These are phyloP conservation scores for Gadus chalcogrammus DNA, from an alignment of 2,113 vertebrate species.

Conservation along the genomic window DNA sequence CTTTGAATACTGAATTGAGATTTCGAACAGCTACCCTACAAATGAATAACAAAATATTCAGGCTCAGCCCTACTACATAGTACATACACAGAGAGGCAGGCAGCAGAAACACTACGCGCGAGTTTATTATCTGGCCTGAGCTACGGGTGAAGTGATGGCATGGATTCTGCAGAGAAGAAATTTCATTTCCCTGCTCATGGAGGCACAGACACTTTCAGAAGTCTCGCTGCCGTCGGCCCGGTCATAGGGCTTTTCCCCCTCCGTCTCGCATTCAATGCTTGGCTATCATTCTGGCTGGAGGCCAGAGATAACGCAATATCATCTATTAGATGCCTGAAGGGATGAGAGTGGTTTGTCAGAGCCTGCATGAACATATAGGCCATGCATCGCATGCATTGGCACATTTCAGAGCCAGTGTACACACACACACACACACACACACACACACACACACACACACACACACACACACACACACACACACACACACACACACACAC, in stretches of 20 bases:
- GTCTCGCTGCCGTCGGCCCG: background rate
- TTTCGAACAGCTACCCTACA: too few relatives aligned
- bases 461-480: too few relatives aligned
- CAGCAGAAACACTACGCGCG: conserved; percentile 2
- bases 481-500: too few relatives aligned
- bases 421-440: too few relatives aligned
- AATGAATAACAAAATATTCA: too few relatives aligned
- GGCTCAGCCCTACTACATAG: background rate
- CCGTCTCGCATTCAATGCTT: background rate
- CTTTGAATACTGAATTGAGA: too few relatives aligned
- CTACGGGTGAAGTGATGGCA: background rate
- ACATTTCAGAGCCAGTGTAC: too few relatives aligned
- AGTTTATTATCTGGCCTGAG: background rate
- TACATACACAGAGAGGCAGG: conserved; percentile 2
- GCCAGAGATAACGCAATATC: conserved; percentile 3
- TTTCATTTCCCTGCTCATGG: conserved; percentile 11
- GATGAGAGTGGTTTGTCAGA: background rate
- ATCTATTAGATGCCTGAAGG: background rate
- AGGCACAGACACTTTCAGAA: background rate
- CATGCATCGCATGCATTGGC: too few relatives aligned
- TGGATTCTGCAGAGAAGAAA: conserved; percentile 6
- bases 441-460: too few relatives aligned
- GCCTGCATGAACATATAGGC: too few relatives aligned
- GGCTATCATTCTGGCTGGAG: background rate
- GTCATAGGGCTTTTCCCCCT: background rate